Percentiles rank a stretch among this genome's conserved stretches.
Conservation (phyloP, 2,888 invertebrate species). For the Sipha maydis region DNA sequence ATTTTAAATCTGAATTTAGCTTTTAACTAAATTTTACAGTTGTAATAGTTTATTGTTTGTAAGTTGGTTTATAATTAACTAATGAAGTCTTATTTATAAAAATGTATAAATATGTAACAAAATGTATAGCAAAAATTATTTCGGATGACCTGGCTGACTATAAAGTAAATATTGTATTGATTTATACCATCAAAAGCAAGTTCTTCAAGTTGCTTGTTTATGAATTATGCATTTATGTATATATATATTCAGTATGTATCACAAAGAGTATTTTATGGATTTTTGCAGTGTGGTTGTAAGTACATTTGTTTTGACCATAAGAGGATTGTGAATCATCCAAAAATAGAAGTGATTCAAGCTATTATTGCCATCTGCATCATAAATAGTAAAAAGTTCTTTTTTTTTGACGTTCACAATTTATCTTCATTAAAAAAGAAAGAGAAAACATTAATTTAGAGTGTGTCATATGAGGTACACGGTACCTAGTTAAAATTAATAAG, state of each 20-base stretch:
- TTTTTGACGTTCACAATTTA: constrained; percentile 3
- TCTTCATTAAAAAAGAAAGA: constrained; percentile 17
- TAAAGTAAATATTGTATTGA: constrained; percentile 19
- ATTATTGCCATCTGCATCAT: neutral
- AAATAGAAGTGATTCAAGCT: constrained; percentile 1
- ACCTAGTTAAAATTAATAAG: too few species aligned
- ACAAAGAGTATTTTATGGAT: constrained; percentile 58
- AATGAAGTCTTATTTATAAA: neutral
- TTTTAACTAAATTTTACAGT: neutral
- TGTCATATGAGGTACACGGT: too few species aligned
- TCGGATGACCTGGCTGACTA: neutral
- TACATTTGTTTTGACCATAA: neutral
- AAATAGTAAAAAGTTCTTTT: neutral
- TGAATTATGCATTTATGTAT: constrained; percentile 34
- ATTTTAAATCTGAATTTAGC: neutral
- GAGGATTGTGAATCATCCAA: neutral
- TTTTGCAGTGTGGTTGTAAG: constrained; percentile 11
- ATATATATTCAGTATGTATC: constrained; percentile 49
- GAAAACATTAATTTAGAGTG: neutral
- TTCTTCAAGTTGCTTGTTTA: constrained; percentile 5
- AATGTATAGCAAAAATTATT: neutral
- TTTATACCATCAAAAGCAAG: neutral
- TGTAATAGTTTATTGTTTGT: neutral
- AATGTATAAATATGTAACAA: neutral
- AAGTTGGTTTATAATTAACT: neutral